Evolutionary conservation across 2,888 invertebrate genomes (phyloP).

Genomic region (Alloplasta piceator): DNA sequence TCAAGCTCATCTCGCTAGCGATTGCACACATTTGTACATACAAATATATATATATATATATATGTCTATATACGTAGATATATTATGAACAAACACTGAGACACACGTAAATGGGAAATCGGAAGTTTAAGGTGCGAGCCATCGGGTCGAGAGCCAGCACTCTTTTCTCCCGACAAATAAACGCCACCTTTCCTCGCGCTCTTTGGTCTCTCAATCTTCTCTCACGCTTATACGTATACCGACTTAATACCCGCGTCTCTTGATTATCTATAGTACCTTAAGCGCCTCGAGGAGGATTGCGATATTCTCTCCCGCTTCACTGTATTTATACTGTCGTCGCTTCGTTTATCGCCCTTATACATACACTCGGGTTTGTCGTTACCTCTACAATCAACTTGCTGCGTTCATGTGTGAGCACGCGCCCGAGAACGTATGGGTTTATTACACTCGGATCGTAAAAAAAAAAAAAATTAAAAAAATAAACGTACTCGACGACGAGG

Average conservation of each 20-base stretch:
- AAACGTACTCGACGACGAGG: not conserved
- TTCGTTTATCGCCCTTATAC: constrained; percentile 42
- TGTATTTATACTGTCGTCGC: constrained; percentile 53
- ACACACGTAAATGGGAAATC: constrained; percentile 53
- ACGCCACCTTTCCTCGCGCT: constrained; percentile 14
- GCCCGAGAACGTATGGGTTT: constrained; percentile 35
- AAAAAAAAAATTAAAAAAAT: not conserved
- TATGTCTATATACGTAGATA: not conserved
- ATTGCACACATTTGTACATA: constrained; percentile 26
- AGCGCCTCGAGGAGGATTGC: constrained; percentile 15
- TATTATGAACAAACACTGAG: not conserved
- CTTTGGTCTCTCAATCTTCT: constrained; percentile 42
- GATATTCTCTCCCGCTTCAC: constrained; percentile 36
- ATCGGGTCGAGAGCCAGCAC: constrained; percentile 12
- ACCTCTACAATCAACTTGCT: too few species aligned
- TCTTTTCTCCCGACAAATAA: constrained; percentile 45
- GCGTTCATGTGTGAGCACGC: not conserved
- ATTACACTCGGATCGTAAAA: constrained; percentile 56
- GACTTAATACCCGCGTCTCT: constrained; percentile 18
- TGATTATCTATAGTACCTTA: constrained; percentile 25
- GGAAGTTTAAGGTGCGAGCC: constrained; percentile 64
- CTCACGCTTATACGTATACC: constrained; percentile 1
- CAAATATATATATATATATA: constrained; percentile 2
- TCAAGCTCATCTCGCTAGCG: constrained; percentile 39
- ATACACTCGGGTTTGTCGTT: constrained; percentile 2